These are phyloP conservation scores for Glaucomys volans DNA, from an alignment of 2,113 vertebrate genomes.

Conservation along the genomic window DNA sequence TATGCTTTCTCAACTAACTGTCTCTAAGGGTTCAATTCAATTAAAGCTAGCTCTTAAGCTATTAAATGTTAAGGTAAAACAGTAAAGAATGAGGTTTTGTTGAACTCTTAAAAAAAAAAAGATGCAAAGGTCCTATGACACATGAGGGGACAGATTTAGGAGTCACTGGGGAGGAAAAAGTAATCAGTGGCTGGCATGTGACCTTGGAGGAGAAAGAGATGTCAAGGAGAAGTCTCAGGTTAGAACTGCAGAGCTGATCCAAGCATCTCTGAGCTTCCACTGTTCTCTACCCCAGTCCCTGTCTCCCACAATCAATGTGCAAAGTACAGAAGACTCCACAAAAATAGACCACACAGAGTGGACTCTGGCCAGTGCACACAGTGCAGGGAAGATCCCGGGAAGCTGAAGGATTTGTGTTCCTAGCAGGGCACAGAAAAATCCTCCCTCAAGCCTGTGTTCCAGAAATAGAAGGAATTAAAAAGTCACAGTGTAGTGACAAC, in stretches of 20 bases:
- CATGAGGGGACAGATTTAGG: neutral
- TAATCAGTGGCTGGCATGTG: too few relatives aligned
- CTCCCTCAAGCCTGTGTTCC: too few relatives aligned
- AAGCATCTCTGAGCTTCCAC: neutral
- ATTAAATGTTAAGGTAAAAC: too few relatives aligned
- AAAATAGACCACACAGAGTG: neutral
- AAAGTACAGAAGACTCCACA: neutral
- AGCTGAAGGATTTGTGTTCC: neutral
- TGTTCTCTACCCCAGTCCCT: neutral
- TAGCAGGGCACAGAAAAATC: neutral
- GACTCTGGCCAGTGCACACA: neutral
- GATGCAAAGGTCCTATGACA: neutral
- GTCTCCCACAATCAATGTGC: neutral
- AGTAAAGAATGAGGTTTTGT: too few relatives aligned
- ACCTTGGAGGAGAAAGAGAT: too few relatives aligned
- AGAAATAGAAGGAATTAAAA: too few relatives aligned
- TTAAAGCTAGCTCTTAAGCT: too few relatives aligned
- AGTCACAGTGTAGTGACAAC: too few relatives aligned
- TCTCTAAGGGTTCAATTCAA: too few relatives aligned
- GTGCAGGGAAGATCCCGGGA: neutral
- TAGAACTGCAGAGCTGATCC: neutral
- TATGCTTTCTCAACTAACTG: too few relatives aligned
- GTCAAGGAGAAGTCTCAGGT: too few relatives aligned
- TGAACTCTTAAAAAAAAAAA: too few relatives aligned
- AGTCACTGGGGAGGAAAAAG: neutral